A percentile compares a stretch with the other conserved stretches of the same genome.
phyloP scores from a whole-genome alignment of 2,113 vertebrate species.

The Dasypus novemcinctus region DNA sequence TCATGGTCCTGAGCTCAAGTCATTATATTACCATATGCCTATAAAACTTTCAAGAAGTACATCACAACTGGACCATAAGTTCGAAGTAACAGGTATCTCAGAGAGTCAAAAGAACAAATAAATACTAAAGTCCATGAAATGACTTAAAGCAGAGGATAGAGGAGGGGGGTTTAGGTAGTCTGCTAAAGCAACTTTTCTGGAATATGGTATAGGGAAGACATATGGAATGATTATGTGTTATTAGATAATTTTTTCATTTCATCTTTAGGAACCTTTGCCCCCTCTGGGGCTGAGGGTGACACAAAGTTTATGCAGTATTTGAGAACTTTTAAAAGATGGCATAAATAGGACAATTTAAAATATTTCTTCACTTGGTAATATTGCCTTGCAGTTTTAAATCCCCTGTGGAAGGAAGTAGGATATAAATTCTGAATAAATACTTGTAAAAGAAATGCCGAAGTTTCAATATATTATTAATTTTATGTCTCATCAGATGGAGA shows the following conservation, averaged over 20 bases:
- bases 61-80: background rate
- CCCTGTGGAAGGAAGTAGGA: background rate
- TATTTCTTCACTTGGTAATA: slow-evolving; percentile 21
- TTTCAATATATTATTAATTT: slow-evolving; percentile 13
- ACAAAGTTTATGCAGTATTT: background rate
- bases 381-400: background rate
- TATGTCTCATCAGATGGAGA: background rate
- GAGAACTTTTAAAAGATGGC: background rate
- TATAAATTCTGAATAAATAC: slow-evolving; percentile 22
- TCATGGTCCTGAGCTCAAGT: background rate
- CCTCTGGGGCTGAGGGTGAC: background rate
- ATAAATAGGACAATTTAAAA: slow-evolving; percentile 20
- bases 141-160: background rate
- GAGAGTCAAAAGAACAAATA: background rate
- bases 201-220: background rate
- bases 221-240: background rate
- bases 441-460: slow-evolving; percentile 24
- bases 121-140: background rate
- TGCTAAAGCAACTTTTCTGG: background rate
- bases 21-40: background rate
- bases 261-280: background rate
- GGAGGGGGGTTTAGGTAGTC: background rate
- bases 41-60: background rate
- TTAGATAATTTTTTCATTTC: slow-evolving; percentile 16
- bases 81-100: background rate